Evolutionary conservation across 2,888 invertebrate species (phyloP), one percentile per base, ranked within the genome.

Genomic region (Mythimna ferrago): DNA sequence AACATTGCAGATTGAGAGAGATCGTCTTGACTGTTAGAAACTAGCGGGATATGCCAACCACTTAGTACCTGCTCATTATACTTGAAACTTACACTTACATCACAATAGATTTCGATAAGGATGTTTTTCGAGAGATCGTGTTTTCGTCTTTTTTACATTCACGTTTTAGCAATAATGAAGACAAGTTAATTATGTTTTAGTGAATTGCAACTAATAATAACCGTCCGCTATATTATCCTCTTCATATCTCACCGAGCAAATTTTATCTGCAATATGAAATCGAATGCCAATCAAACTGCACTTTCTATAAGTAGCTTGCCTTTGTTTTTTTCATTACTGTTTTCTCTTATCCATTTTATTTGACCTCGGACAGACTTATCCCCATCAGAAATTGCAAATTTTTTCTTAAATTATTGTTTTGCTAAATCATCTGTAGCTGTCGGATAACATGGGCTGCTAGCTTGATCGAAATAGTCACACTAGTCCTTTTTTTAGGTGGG

Each of bases 121-220:
- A 71, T 71, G 76, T 66, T 68, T 66, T 77, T 60, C 32, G 63
- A 70, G 32, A 78, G 68, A 53, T 60, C 61, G 26, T 66, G 65
- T 78, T 61, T 68, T 64, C 44, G 60, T 81, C 60, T 72, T 71
- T 78, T 75, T 72, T 78, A 75, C 78, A 74, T 71, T 82, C 78
- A 78, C 73, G 74, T 73, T 76, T 73, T 58, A 26, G 57, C 35
- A 65, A 80, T 80, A 80, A 76, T 72, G 58, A 66, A 62, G 80
- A 80, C 68, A 71, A 53, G 62, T 69, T 80, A 80, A 80, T 80
- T 76, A 80, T 69, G 38, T 72, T 76, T 53, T 38, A 68, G 51
- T 61, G 60, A 61, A 66, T 63, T 56, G 54, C 48, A 66, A 70
- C 66, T 74, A 65, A 67, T 74, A 78, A 73, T 67, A 78, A 73